phyloP scores from a whole-genome alignment of 2,113 vertebrate genomes.

The Neodon shergylaensis region DNA sequence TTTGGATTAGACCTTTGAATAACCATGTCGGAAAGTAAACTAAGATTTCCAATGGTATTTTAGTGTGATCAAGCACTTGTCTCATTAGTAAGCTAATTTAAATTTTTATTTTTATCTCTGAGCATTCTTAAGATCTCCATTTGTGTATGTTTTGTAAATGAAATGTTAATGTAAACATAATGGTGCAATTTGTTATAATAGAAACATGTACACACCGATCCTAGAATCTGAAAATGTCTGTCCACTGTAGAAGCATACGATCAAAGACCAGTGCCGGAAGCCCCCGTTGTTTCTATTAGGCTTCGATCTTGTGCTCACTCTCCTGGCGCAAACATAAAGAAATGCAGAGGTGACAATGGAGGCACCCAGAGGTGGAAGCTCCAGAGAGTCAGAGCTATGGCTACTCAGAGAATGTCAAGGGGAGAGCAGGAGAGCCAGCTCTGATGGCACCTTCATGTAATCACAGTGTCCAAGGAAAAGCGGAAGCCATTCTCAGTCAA shows the following conservation, averaged over 20 bases:
- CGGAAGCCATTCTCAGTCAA: no score
- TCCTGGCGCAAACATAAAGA: not conserved
- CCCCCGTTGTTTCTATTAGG: not conserved
- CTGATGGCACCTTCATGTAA: not conserved
- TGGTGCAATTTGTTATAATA: not conserved
- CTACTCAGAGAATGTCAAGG: not conserved
- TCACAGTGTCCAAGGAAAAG: not conserved
- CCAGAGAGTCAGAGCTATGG: not conserved
- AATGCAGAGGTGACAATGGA: not conserved
- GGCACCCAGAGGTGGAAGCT: not conserved
- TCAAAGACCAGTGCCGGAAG: not conserved
- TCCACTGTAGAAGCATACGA: not conserved
- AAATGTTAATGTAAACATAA: slow-evolving; percentile 39
- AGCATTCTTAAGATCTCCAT: not conserved
- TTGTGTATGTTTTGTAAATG: not conserved
- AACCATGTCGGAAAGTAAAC: slow-evolving; percentile 44
- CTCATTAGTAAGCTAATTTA: slow-evolving; percentile 48
- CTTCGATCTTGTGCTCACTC: not conserved
- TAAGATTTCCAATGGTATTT: slow-evolving; percentile 27
- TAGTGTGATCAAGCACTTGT: slow-evolving; percentile 14
- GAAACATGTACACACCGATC: not conserved
- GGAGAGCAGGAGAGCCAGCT: not conserved
- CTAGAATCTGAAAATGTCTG: not conserved
- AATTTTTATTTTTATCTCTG: not conserved
- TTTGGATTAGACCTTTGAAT: slow-evolving; percentile 29